Conservation (phyloP, 2,113 vertebrate species). For the Anseranas semipalmata region DNA sequence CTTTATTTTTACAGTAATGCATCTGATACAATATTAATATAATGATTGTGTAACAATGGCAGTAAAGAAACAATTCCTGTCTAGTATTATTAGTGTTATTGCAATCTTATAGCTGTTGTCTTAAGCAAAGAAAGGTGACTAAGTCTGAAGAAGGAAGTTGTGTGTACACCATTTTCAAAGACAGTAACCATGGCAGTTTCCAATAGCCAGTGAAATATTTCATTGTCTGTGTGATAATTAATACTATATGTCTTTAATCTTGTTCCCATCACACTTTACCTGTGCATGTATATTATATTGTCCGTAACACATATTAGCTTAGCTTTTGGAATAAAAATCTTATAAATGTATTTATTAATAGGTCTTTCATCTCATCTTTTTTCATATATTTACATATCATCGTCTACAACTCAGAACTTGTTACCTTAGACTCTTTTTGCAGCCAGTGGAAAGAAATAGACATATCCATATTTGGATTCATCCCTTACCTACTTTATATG, state of each 20-base stretch:
- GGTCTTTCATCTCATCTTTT: neutral
- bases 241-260: neutral
- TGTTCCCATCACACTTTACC: neutral
- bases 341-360: neutral
- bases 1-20: slow-evolving; percentile 7
- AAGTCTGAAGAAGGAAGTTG: neutral
- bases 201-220: neutral
- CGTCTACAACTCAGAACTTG: neutral
- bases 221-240: neutral
- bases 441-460: neutral
- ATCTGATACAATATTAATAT: slow-evolving; percentile 13
- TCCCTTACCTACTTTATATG: neutral
- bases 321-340: neutral
- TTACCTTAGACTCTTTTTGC: neutral
- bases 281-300: neutral
- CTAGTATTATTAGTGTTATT: neutral
- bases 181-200: neutral
- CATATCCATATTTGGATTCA: neutral
- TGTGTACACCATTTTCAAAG: neutral
- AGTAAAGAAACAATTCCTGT: neutral
- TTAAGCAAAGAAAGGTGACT: neutral
- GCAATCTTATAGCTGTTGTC: neutral
- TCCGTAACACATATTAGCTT: neutral
- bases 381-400: neutral
- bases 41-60: neutral